Evolutionary conservation across 1,140 invertebrate genomes (phyloP).

Genomic region (Hyphantria cunea): DNA sequence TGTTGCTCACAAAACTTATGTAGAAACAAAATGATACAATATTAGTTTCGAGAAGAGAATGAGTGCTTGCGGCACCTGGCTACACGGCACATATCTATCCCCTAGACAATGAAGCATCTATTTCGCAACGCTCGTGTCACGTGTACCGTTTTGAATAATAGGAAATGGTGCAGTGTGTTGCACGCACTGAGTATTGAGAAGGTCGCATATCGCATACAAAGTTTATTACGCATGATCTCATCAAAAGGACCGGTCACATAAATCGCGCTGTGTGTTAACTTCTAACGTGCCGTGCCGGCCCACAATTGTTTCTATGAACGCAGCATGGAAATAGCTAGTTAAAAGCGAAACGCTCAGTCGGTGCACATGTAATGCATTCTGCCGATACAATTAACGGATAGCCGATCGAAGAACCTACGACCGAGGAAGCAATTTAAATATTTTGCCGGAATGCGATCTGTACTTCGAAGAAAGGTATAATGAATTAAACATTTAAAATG

Average conservation of each 20-base stretch:
- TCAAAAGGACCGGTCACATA: conserved; percentile 76
- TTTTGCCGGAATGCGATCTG: conserved; percentile 6
- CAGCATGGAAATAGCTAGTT: conserved; percentile 69
- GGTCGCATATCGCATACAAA: conserved; percentile 73
- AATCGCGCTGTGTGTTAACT: conserved; percentile 64
- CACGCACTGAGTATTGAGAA: conserved; percentile 71
- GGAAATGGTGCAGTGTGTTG: conserved; percentile 73
- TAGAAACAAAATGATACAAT: conserved; percentile 4
- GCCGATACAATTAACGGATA: conserved; percentile 33
- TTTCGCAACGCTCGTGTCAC: conserved; percentile 56
- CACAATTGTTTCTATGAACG: conserved; percentile 69
- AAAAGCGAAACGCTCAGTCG: conserved; percentile 36
- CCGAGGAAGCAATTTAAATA: conserved; percentile 5
- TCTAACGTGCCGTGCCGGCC: conserved; percentile 54
- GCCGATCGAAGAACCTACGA: conserved; percentile 10
- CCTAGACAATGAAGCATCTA: conserved; percentile 69
- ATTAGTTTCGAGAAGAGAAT: conserved; percentile 30
- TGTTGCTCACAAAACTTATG: too few species aligned
- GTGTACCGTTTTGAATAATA: conserved; percentile 66
- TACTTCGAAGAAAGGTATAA: conserved; percentile 6
- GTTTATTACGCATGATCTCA: conserved; percentile 71
- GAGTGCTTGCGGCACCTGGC: conserved; percentile 36
- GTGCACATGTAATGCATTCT: conserved; percentile 32
- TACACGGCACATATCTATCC: conserved; percentile 35
- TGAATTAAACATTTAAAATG: conserved; percentile 8